Evolutionary conservation across 2,113 vertebrate species (phyloP).

Genomic region (Irena cyanogastra): DNA sequence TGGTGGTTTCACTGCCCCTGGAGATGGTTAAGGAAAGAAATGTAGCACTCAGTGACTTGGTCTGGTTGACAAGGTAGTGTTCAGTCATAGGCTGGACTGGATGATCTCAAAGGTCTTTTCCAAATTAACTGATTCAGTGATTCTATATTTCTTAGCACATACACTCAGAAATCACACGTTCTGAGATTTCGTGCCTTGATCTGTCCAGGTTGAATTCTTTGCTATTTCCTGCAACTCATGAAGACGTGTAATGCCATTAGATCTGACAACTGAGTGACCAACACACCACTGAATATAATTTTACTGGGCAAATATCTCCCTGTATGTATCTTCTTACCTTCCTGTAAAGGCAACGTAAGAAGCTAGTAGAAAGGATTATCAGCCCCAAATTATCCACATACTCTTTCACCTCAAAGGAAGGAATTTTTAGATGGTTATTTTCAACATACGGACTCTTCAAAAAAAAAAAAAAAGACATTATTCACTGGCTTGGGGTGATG

Average conservation of each 20-base stretch:
- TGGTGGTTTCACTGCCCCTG: neutral
- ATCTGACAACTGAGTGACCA: neutral
- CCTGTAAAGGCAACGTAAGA: neutral
- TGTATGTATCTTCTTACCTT: neutral
- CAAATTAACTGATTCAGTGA: neutral
- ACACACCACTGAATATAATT: neutral
- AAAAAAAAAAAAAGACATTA: neutral
- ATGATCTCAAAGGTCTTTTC: neutral
- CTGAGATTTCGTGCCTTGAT: neutral
- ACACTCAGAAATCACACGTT: neutral
- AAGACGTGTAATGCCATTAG: neutral
- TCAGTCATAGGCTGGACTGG: fast-evolving
- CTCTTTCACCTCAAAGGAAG: neutral
- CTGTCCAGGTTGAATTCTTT: neutral
- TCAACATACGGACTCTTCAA: neutral
- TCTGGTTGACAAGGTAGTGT: neutral
- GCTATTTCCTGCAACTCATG: neutral
- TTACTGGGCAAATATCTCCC: neutral
- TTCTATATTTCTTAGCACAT: neutral
- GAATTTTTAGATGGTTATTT: neutral
- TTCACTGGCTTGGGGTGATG: neutral
- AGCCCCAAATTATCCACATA: neutral
- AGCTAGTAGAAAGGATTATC: neutral
- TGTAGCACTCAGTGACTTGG: neutral
- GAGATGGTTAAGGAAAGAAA: neutral